Evolutionary conservation across 1,140 invertebrate genomes (phyloP).

Genomic region (Atta texana): DNA sequence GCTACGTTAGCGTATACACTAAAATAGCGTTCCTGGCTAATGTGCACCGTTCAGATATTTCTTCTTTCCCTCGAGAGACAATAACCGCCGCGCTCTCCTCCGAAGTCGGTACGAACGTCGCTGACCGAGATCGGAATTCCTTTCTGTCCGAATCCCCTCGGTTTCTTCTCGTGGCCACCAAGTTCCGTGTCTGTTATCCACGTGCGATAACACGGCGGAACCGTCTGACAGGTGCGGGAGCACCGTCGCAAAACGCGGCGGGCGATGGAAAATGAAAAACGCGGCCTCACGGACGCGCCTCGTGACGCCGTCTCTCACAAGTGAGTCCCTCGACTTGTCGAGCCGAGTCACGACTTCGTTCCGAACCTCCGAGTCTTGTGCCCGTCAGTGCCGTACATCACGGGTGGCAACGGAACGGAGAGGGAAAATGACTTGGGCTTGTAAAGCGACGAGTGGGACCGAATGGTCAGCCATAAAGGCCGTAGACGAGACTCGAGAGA

Average conservation of each 20-base stretch:
- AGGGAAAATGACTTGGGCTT: slow-evolving; percentile 30
- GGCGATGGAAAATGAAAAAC: slow-evolving; percentile 54
- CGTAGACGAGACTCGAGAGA: background rate
- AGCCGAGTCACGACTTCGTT: slow-evolving; percentile 56
- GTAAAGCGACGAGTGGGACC: slow-evolving; percentile 27
- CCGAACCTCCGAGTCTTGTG: slow-evolving; percentile 24
- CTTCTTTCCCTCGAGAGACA: slow-evolving; percentile 25
- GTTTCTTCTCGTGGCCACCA: slow-evolving; percentile 8
- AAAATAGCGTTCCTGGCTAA: background rate
- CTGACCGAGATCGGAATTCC: slow-evolving; percentile 20
- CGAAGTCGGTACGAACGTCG: background rate
- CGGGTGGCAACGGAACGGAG: slow-evolving; percentile 7
- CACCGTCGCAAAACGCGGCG: slow-evolving; percentile 12
- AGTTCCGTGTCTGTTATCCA: slow-evolving; percentile 15
- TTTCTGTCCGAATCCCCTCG: background rate
- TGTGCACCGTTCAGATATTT: slow-evolving; percentile 2
- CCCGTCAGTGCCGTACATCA: slow-evolving; percentile 67
- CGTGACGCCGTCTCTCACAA: slow-evolving; percentile 65
- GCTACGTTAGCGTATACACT: background rate
- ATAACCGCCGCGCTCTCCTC: slow-evolving; percentile 18
- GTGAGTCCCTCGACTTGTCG: slow-evolving; percentile 55
- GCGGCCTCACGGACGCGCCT: slow-evolving; percentile 58
- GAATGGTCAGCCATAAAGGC: background rate
- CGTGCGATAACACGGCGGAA: background rate
- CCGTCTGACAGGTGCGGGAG: slow-evolving; percentile 11